phyloP scores from a whole-genome alignment of 2,797 vertebrate species.

The Vultur gryphus region DNA sequence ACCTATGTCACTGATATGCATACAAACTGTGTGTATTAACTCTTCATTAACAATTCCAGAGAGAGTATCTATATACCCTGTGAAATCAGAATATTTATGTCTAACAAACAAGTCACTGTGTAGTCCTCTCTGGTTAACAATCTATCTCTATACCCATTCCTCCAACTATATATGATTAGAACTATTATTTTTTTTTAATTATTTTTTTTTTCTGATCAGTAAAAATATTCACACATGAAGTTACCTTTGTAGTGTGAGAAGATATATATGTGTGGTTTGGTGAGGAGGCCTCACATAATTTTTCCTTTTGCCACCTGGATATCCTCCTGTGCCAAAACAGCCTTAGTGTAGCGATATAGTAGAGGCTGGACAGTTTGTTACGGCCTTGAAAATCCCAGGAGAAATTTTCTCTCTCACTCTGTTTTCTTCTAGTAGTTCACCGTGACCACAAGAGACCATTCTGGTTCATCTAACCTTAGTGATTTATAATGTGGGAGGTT shows the following conservation, averaged over 20 bases:
- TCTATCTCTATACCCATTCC: background rate
- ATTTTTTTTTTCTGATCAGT: background rate
- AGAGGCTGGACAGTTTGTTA: background rate
- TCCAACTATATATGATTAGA: background rate
- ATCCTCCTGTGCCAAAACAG: background rate
- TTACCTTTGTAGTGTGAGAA: background rate
- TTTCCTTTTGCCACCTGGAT: background rate
- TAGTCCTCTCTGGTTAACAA: background rate
- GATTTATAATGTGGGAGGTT: background rate
- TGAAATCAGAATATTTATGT: background rate
- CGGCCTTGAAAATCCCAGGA: background rate
- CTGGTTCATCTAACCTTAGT: background rate
- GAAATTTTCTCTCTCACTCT: background rate
- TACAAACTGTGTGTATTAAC: background rate
- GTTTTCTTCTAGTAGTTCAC: background rate
- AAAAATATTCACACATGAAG: background rate
- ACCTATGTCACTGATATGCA: background rate
- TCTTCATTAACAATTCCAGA: background rate
- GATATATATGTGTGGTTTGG: background rate
- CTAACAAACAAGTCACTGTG: background rate
- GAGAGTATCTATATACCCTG: background rate
- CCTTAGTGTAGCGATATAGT: background rate
- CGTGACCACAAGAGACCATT: background rate
- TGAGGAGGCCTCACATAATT: background rate
- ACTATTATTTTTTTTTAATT: too few species aligned